A percentile compares a stretch with the other conserved stretches of the same genome.
These are phyloP conservation scores for Melanophora roralis DNA, from an alignment of 2,888 invertebrate genomes.

Conservation along the genomic window DNA sequence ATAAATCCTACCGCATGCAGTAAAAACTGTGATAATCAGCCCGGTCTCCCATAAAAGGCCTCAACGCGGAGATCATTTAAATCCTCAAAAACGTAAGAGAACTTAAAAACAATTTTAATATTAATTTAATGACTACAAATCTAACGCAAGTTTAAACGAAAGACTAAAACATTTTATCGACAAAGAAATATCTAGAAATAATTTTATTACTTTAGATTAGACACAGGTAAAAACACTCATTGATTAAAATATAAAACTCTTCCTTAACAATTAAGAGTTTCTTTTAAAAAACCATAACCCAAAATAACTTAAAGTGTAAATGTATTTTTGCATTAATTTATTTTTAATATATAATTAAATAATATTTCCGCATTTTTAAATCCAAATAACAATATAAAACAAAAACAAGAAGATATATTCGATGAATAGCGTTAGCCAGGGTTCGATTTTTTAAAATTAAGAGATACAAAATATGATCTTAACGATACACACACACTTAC, in stretches of 20 bases:
- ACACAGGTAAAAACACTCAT: not conserved
- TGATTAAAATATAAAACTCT: not conserved
- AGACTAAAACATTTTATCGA: not conserved
- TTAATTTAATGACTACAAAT: not conserved
- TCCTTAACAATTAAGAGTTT: not conserved
- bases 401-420: not conserved
- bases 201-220: no score
- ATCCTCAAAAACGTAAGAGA: not conserved
- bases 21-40: no score
- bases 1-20: no score
- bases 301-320: not conserved
- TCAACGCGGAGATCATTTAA: no score
- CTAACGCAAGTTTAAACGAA: not conserved
- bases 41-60: no score
- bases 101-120: not conserved
- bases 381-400: not conserved
- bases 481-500: not conserved
- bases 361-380: slow-evolving; percentile 5
- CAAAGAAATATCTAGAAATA: no score
- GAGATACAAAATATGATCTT: not conserved
- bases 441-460: not conserved
- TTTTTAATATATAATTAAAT: not conserved
- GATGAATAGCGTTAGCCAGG: not conserved
- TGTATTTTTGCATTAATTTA: not conserved
- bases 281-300: not conserved